Percentiles rank a stretch among this genome's conserved stretches.
phyloP scores from a whole-genome alignment of 2,113 vertebrate genomes.

The Chlamydotis undulata region DNA sequence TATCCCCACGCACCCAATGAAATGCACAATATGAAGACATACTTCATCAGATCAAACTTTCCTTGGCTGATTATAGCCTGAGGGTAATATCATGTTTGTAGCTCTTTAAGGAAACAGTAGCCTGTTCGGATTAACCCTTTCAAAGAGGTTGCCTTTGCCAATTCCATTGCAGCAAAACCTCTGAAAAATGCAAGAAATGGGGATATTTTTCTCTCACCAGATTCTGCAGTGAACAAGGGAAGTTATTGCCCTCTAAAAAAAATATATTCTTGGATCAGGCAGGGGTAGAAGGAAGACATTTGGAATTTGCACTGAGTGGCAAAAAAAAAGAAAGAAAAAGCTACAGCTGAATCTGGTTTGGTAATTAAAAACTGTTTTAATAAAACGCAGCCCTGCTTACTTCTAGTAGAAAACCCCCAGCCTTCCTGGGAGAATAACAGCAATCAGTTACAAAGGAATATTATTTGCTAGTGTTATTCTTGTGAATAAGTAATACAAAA shows the following conservation, averaged over 20 bases:
- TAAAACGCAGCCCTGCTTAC: conserved; percentile 57
- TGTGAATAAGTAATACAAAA: conserved; percentile 69
- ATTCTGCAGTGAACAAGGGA: conserved; percentile 5
- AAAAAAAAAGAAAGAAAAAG: conserved; percentile 47
- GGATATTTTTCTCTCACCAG: conserved; percentile 25
- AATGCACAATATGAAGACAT: conserved; percentile 63
- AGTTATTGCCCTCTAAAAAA: conserved; percentile 11
- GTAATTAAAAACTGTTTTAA: conserved; percentile 67
- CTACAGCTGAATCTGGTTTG: conserved; percentile 55
- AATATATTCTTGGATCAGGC: neutral
- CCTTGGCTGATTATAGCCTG: conserved; percentile 61
- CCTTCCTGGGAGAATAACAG: conserved; percentile 66
- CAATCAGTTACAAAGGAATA: conserved; percentile 71
- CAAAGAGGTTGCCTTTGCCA: neutral
- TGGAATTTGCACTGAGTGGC: conserved; percentile 53
- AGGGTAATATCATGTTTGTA: conserved; percentile 60
- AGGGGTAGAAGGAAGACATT: conserved; percentile 2
- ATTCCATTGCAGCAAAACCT: neutral
- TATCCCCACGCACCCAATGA: conserved; percentile 50
- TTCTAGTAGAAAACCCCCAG: conserved; percentile 61
- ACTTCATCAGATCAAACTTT: conserved; percentile 71
- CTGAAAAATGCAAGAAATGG: conserved; percentile 49
- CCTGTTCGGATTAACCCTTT: conserved; percentile 51
- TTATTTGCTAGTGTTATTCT: conserved; percentile 68
- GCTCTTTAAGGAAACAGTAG: conserved; percentile 65